A percentile compares a stretch with the other conserved stretches of the same genome.
These are phyloP conservation scores for Limnephilus auricula DNA, from an alignment of 2,888 invertebrate genomes.

Conservation along the genomic window DNA sequence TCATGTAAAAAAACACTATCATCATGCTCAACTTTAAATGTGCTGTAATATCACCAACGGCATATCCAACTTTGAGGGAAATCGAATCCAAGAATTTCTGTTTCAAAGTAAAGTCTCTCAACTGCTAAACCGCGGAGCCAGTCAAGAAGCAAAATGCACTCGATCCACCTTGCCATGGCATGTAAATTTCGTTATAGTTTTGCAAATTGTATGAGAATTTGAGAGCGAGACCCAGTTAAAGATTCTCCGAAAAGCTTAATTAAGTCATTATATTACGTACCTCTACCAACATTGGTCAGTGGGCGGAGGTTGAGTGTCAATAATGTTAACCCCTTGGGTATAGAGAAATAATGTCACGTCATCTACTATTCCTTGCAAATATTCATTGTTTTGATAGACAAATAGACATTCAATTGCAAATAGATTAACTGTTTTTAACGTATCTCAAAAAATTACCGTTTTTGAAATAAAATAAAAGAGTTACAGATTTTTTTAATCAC, in stretches of 20 bases:
- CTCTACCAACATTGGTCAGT: background rate
- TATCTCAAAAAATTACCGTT: no score
- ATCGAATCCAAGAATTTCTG: background rate
- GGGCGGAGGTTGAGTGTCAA: background rate
- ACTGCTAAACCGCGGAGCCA: background rate
- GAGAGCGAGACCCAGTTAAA: background rate
- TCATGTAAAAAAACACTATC: background rate
- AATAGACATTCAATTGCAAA: no score
- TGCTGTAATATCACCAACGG: background rate
- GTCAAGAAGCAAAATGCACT: background rate
- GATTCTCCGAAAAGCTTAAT: background rate
- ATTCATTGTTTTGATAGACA: no score
- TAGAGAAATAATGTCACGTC: no score
- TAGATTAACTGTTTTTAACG: no score
- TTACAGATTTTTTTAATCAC: no score
- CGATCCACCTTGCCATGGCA: background rate
- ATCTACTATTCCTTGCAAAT: no score
- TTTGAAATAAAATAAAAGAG: no score
- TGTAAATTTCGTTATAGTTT: background rate
- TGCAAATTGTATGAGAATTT: background rate
- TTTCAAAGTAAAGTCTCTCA: background rate
- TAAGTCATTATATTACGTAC: background rate
- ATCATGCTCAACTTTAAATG: background rate
- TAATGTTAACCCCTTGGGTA: no score
- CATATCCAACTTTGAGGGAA: background rate